Conservation (phyloP, 2,888 invertebrate species). For the Folsomia manolachei region DNA sequence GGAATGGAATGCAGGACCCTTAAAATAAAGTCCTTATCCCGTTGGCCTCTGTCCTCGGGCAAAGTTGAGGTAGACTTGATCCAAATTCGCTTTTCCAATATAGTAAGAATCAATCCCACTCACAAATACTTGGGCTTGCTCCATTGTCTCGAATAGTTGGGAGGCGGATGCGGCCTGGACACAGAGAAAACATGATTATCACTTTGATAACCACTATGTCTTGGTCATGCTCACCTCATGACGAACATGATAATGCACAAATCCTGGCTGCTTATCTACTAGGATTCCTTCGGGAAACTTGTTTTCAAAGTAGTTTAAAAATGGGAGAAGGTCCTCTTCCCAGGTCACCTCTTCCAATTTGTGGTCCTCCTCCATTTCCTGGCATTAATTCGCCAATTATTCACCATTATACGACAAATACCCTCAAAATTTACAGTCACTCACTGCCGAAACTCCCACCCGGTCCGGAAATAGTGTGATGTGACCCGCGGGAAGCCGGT, state of each 20-base stretch:
- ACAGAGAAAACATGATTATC: no score
- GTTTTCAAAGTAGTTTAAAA: constrained; percentile 26
- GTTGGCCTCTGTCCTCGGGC: constrained; percentile 24
- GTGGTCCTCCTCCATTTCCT: constrained; percentile 2
- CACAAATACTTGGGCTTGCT: constrained; percentile 26
- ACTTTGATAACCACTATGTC: neutral
- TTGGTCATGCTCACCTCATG: no score
- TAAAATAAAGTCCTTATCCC: no score
- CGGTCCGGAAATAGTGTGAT: neutral
- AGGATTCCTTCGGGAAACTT: constrained; percentile 28
- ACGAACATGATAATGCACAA: constrained; percentile 28
- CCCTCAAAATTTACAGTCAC: no score
- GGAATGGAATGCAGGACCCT: no score
- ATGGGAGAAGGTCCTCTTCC: constrained; percentile 34
- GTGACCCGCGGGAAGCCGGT: neutral
- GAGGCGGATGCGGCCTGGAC: constrained; percentile 3
- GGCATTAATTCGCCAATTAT: no score
- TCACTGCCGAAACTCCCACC: no score
- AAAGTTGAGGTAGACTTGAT: constrained; percentile 35
- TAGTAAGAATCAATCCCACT: constrained; percentile 30
- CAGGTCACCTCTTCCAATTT: constrained; percentile 22
- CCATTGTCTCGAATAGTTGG: constrained; percentile 26
- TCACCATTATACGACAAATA: no score
- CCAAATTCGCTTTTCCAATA: constrained; percentile 26
- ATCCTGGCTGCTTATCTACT: constrained; percentile 36